These are phyloP conservation scores for Apogon hyalosoma DNA, from an alignment of 2,797 vertebrate species.

Conservation along the genomic window DNA sequence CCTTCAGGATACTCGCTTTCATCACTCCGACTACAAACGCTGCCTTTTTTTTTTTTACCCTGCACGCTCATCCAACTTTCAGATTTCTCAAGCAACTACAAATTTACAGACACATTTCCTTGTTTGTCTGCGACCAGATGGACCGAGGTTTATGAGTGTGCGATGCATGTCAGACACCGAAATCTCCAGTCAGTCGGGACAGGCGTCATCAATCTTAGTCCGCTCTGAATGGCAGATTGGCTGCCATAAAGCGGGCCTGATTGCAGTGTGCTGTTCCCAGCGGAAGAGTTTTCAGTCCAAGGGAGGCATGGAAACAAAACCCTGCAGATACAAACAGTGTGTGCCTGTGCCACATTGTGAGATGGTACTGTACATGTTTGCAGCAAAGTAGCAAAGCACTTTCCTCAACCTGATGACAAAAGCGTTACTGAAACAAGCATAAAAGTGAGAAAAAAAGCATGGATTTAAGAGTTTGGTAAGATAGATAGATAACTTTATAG, in stretches of 20 bases:
- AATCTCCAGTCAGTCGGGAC: constrained; percentile 50
- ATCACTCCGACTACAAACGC: background rate
- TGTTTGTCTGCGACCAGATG: constrained; percentile 66
- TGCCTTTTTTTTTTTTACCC: background rate
- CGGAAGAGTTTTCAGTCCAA: constrained; percentile 37
- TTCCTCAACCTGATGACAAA: no score
- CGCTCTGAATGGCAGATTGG: constrained; percentile 64
- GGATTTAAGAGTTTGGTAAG: no score
- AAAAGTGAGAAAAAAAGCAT: no score
- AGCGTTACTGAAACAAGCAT: no score
- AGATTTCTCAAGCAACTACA: constrained; percentile 38
- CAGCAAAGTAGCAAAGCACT: no score
- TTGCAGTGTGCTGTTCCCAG: constrained; percentile 63
- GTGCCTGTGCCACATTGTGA: constrained; percentile 27
- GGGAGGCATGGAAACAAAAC: constrained; percentile 64
- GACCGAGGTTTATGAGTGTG: constrained; percentile 62
- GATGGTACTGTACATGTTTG: background rate
- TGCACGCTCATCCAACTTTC: constrained; percentile 12
- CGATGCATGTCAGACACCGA: constrained; percentile 49
- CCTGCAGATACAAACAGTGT: constrained; percentile 44
- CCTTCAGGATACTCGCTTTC: constrained; percentile 30
- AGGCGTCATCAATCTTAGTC: constrained; percentile 68
- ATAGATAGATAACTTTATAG: no score
- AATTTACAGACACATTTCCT: constrained; percentile 58
- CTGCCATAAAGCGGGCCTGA: constrained; percentile 67